Evolutionary conservation across 2,797 vertebrate genomes (phyloP), one percentile per base, ranked within the genome.

Genomic region (Chelon auratus): DNA sequence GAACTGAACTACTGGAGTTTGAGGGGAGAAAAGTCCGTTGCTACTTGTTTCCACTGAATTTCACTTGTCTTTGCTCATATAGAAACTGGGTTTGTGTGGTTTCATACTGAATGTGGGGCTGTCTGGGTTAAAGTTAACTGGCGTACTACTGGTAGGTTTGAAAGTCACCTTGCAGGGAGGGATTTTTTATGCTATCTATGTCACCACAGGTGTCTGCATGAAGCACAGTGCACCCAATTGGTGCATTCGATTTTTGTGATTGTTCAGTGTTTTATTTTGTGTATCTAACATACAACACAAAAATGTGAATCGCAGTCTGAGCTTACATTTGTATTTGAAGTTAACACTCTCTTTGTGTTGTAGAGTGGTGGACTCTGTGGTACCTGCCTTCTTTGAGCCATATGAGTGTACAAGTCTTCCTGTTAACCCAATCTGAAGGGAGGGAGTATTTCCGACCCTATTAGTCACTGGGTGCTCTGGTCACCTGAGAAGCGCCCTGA

Each of bases 401-500:
- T 56, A 54, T 80, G 84, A 86, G 78, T 40, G 61, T n/a, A n/a
- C n/a, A 89, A 80, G 58, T 55, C 58, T 85, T 91, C 72, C 76
- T 37, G 54, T 91, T 77, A 77, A 66, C 69, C 62, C 45, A 78
- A 73, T 76, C 55, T 80, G 43, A 72, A 77, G 66, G 57, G 82
- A 77, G 71, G 68, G 75, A 72, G 65, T 82, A 56, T 86, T 84
- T 84, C 81, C 62, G 42, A 81, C 88, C 48, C 60, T 80, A 26
- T 87, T 88, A 90, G 72, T 87, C 85, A 90, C 80, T 18, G 69
- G 67, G 61, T 67, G 61, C 63, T 67, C 55, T 10, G 77, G 85
- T 91, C 90, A 92, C 89, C 89, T 90, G 89, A 90, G 87, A 75
- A 72, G 60, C 65, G 11, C 54, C 55, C 57, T 72, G 75, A 93